Conservation (phyloP, 2,888 invertebrate species). For the Thereva nobilitata region DNA sequence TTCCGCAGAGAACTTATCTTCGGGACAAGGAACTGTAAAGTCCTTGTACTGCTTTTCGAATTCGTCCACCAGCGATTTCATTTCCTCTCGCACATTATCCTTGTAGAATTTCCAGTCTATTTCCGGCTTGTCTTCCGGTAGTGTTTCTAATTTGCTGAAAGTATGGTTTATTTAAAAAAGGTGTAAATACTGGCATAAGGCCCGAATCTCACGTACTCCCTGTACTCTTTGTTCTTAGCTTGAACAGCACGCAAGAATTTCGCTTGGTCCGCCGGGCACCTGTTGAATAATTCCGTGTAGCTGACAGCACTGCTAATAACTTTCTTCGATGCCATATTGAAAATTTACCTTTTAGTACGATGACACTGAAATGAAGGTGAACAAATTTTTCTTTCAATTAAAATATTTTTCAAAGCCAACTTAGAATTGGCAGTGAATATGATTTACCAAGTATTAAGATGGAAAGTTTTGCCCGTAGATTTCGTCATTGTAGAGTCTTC, state of each 20-base stretch:
- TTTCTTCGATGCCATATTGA: constrained; percentile 18
- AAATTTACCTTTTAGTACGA: neutral
- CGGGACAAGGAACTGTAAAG: constrained; percentile 75
- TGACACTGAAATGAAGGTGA: too few relatives aligned
- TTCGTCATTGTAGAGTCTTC: too few relatives aligned
- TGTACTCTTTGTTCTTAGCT: constrained; percentile 21
- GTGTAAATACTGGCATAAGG: neutral
- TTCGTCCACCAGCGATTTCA: constrained; percentile 77
- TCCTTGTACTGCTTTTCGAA: constrained; percentile 81
- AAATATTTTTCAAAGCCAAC: too few relatives aligned
- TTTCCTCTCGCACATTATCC: constrained; percentile 64
- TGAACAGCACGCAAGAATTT: constrained; percentile 1
- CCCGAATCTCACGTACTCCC: constrained; percentile 27
- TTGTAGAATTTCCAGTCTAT: constrained; percentile 85
- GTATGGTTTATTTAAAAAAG: neutral
- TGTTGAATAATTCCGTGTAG: constrained; percentile 32
- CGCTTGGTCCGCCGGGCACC: constrained; percentile 30
- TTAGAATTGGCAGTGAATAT: too few relatives aligned
- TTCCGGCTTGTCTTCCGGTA: constrained; percentile 72
- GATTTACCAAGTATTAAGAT: too few relatives aligned
- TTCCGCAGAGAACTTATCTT: constrained; percentile 52
- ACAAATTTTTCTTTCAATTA: too few relatives aligned
- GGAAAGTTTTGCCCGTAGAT: too few relatives aligned
- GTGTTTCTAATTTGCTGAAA: constrained; percentile 46
- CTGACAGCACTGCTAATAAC: constrained; percentile 8